Conservation (phyloP, 2,888 invertebrate genomes). For the Platerodrilus igneus region DNA sequence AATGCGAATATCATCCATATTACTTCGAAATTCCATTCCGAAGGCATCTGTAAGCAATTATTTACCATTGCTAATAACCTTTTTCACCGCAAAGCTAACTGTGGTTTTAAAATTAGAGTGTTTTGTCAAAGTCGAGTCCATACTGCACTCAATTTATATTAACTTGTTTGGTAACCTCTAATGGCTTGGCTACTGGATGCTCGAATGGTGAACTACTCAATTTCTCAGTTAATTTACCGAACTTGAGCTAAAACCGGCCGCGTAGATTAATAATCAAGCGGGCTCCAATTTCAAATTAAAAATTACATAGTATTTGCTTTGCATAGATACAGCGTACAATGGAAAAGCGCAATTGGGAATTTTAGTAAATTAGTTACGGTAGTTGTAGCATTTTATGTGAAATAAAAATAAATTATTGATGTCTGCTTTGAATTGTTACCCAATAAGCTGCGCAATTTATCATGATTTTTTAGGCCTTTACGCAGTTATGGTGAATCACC, state of each 20-base stretch:
- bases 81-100: constrained; percentile 14
- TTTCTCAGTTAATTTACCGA: constrained; percentile 26
- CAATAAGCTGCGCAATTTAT: no score
- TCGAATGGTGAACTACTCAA: constrained; percentile 22
- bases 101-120: constrained; percentile 31
- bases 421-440: no score
- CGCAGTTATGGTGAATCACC: no score
- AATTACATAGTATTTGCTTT: constrained; percentile 9
- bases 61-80: no score
- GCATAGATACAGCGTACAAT: background rate
- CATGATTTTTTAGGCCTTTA: no score
- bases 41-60: no score
- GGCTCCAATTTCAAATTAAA: constrained; percentile 11
- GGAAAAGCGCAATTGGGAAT: no score
- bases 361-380: no score
- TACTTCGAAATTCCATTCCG: no score
- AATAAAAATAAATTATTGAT: no score
- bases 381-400: no score
- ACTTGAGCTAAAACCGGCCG: constrained; percentile 21
- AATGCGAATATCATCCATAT: no score
- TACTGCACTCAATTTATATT: constrained; percentile 36
- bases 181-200: constrained; percentile 25
- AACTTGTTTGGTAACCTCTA: constrained; percentile 21
- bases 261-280: constrained; percentile 16
- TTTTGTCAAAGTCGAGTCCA: constrained; percentile 37